Evolutionary conservation across 2,797 vertebrate genomes (phyloP), one percentile per base, ranked within the genome.

Genomic region (Ptychadena robeensis): DNA sequence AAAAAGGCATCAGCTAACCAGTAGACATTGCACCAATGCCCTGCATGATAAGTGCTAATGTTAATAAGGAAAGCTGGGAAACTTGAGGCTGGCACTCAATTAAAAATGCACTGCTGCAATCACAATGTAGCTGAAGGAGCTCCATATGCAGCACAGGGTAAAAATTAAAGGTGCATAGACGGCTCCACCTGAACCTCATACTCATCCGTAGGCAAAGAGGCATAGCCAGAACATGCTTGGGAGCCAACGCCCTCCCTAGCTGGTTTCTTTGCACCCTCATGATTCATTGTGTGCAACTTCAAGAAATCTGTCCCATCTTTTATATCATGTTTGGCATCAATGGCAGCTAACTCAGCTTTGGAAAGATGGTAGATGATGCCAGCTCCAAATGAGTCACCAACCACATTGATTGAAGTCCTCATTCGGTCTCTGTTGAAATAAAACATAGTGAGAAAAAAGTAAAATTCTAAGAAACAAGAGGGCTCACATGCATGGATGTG

Each of bases 321-420:
- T 57, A 10, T 92, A 90, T 0, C 93, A 90, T 70, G 87, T 4
- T 89, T 87, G 28, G 91, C 91, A 8, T 96, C 94, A 0, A 95
- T 85, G 40, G 91, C 88, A 0, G 89, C 87, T 2, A 96, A 92
- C 86, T 96, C 95, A 0, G 83, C 90, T 86, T 79, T 89, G 0
- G 95, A 96, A 84, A 96, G 87, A 87, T 94, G 89, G 87, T 95
- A 91, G 86, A 96, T 93, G 30, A 96, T 96, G 0, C 94, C 95
- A 0, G 95, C 94, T 0, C 95, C 95, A 9, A 95, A 95, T 0
- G 94, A 96, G 88, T 96, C 95, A 0, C 95, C 95, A 18, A 96
- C 94, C 77, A 96, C 95, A 1, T 95, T 96, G 88, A 95, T 94
- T 81, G 95, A 96, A 38, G 95, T 96, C 3, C 94, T 91, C 94